phyloP scores from a whole-genome alignment of 2,888 invertebrate genomes.

The Atethmia centrago region DNA sequence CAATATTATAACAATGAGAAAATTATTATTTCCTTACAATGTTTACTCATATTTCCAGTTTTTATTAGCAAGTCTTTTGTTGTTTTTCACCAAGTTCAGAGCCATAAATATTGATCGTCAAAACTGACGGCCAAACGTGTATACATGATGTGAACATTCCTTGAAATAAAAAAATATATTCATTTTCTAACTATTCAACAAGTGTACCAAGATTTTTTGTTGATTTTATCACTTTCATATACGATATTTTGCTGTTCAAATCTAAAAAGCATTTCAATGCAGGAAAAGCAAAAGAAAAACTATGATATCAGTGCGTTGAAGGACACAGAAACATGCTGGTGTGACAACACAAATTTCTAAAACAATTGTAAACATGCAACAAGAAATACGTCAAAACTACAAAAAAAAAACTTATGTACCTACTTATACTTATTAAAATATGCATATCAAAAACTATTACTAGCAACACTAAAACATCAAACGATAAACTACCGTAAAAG shows the following conservation, averaged over 20 bases:
- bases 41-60: slow-evolving; percentile 12
- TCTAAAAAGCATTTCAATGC: slow-evolving; percentile 79
- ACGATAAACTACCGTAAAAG: slow-evolving; percentile 64
- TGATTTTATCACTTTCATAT: slow-evolving; percentile 72
- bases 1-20: slow-evolving; percentile 9
- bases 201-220: slow-evolving; percentile 81
- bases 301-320: slow-evolving; percentile 89
- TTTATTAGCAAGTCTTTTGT: slow-evolving; percentile 7
- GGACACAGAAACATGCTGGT: slow-evolving; percentile 86
- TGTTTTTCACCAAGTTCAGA: slow-evolving; percentile 69
- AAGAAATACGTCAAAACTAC: slow-evolving; percentile 60
- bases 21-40: slow-evolving; percentile 22
- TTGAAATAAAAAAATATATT: slow-evolving; percentile 82
- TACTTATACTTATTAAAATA: slow-evolving; percentile 44
- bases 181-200: slow-evolving; percentile 73
- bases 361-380: slow-evolving; percentile 66
- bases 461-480: slow-evolving; percentile 61
- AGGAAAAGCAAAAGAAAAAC: slow-evolving; percentile 79
- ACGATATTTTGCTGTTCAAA: slow-evolving; percentile 84
- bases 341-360: slow-evolving; percentile 71
- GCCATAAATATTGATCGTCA: slow-evolving; percentile 70
- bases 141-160: slow-evolving; percentile 87
- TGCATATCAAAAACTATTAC: slow-evolving; percentile 57
- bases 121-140: slow-evolving; percentile 75
- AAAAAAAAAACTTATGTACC: slow-evolving; percentile 55